These are phyloP conservation scores for Orchesellides sinensis DNA, from an alignment of 2,888 invertebrate species.

Conservation along the genomic window DNA sequence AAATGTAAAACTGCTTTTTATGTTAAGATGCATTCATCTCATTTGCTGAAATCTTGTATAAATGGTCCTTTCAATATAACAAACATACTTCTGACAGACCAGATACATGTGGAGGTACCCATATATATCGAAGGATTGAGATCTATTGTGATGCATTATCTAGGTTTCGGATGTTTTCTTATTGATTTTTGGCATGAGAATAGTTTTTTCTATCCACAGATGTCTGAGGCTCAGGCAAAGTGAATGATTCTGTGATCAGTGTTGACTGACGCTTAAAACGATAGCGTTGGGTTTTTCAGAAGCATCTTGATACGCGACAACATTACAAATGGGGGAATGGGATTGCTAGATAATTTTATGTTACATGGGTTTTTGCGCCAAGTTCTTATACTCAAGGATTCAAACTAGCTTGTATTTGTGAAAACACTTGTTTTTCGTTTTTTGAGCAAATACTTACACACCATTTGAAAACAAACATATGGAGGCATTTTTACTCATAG, in stretches of 20 bases:
- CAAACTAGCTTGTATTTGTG: too few relatives aligned
- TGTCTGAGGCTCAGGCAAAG: conserved; percentile 46
- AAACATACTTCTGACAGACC: background rate
- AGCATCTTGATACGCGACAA: too few relatives aligned
- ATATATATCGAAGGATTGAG: background rate
- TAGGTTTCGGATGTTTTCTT: conserved; percentile 42
- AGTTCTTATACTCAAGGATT: too few relatives aligned
- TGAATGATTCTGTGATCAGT: conserved; percentile 49
- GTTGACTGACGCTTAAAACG: conserved; percentile 60
- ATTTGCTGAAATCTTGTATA: background rate
- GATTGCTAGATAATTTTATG: too few relatives aligned
- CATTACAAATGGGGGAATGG: too few relatives aligned
- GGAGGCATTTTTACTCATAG: too few relatives aligned
- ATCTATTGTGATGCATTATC: conserved; percentile 19
- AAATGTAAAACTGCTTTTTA: background rate
- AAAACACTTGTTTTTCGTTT: too few relatives aligned
- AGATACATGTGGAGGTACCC: background rate
- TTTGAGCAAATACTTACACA: too few relatives aligned
- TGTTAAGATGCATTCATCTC: background rate
- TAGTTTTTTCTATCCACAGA: conserved; percentile 26
- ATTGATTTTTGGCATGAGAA: conserved; percentile 49
- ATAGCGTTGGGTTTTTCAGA: too few relatives aligned
- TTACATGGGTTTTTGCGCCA: too few relatives aligned
- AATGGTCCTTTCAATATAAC: background rate
- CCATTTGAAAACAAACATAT: too few relatives aligned